Base-by-base conservation (phyloP, 2,797 vertebrate genomes). In the Peromyscus aztecus region DNA sequence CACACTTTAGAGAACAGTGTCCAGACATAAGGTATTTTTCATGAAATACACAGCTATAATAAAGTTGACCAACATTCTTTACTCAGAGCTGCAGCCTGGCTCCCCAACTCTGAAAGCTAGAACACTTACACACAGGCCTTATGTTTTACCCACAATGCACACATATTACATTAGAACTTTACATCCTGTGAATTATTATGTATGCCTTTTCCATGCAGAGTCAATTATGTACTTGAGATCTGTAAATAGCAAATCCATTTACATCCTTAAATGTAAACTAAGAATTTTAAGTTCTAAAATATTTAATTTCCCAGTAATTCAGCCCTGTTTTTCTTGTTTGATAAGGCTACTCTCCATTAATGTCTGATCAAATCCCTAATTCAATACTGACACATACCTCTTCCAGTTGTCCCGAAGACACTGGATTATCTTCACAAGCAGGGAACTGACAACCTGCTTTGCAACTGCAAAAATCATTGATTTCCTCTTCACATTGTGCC, bases 351-450 rank as follows among this genome's bases (percentile, higher is more conserved):
- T 31, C 67, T 31, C 40, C 3, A 40, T 19, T 40, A 13, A 6
- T 23, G 57, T n/a, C 92, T 71, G 29, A 52, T 6, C 57, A 31
- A 19, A 63, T 4, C 40, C 75, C 84, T 34, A 4, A 19, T 13
- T 69, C 43, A 43, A 40, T 11, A 59, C 98, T 34, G 37, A 31
- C 71, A 89, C 86, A 76, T 98, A 99, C 99, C 99, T 99, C 99
- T 98, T 98, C 98, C 96, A 99, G 98, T 94, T 99, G 99, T 98
- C 98, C 99, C 97, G 99, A 98, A 98, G 99, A 98, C 97, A 99
- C 98, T 94, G 98, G 99, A 43, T 99, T 98, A 96, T 99, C 99
- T 98, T 99, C 99, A 6, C 98, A 99, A 94, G 99, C 98, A 94
- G 99, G 99, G 97, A 99, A 98, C 96, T 99, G 99, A 98, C 98